Conservation (phyloP, 2,888 invertebrate species). For the Hetaerina titia region DNA sequence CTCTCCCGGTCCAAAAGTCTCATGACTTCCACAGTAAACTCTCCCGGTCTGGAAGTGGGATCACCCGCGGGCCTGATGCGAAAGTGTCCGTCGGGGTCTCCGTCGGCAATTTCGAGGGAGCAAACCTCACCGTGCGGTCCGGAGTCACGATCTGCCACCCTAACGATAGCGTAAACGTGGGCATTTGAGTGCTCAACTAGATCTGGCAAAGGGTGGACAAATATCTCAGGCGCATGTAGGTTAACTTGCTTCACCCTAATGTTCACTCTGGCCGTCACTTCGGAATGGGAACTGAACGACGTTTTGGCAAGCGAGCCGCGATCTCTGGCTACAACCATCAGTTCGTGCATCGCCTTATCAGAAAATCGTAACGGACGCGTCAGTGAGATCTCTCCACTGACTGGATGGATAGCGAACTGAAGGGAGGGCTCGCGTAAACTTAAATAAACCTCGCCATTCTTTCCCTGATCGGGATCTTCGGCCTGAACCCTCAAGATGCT, state of each 20-base stretch:
- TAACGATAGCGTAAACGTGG: conserved; percentile 93
- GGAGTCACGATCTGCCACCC: conserved; percentile 89
- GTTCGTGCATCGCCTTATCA: conserved; percentile 84
- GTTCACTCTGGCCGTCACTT: conserved; percentile 88
- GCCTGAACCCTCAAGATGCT: conserved; percentile 90
- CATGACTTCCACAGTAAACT: conserved; percentile 89
- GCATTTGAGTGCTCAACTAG: conserved; percentile 89
- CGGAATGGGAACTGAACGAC: conserved; percentile 78
- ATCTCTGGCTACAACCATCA: conserved; percentile 92
- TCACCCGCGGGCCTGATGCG: conserved; percentile 83
- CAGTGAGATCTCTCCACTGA: conserved; percentile 91
- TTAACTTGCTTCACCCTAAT: conserved; percentile 91
- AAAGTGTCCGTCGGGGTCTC: conserved; percentile 94
- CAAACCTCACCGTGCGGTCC: conserved; percentile 92
- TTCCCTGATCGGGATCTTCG: conserved; percentile 96
- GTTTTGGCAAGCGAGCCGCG: conserved; percentile 83
- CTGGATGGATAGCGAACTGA: conserved; percentile 95
- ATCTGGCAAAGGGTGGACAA: conserved; percentile 88
- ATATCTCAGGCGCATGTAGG: conserved; percentile 90
- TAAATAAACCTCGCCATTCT: conserved; percentile 98
- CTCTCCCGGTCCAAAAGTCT: conserved; percentile 88
- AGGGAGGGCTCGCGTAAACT: conserved; percentile 90
- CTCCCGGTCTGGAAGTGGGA: conserved; percentile 78
- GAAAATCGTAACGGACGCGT: conserved; percentile 87
- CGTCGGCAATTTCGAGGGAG: conserved; percentile 90